A percentile compares a stretch with the other conserved stretches of the same genome.
Conservation (phyloP, 2,113 vertebrate genomes). For the Apteryx mantelli region DNA sequence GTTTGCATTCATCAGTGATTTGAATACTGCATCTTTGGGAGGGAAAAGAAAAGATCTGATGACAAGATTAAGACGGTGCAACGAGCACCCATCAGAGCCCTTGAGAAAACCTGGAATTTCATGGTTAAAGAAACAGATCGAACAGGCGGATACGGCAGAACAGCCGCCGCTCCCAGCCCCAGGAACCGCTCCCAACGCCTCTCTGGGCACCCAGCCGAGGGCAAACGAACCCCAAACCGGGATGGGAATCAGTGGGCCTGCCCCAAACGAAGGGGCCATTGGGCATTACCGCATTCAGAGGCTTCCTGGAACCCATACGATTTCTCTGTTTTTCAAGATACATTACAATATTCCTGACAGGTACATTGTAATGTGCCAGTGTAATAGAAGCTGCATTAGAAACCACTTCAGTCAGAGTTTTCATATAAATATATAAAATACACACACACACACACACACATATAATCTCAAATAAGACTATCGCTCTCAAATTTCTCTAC, state of each 20-base stretch:
- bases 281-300: fast-evolving
- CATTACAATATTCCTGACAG: not conserved
- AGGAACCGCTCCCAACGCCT: fast-evolving
- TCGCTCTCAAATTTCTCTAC: not conserved
- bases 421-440: not conserved
- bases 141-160: not conserved
- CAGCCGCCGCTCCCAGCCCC: fast-evolving
- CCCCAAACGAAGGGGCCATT: not conserved
- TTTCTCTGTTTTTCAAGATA: not conserved
- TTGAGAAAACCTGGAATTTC: not conserved
- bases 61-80: not conserved
- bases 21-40: not conserved
- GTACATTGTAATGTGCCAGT: fast-evolving
- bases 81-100: too few species aligned
- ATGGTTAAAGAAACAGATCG: too few species aligned
- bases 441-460: not conserved
- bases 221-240: not conserved
- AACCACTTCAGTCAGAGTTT: not conserved
- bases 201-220: not conserved
- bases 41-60: not conserved
- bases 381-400: not conserved
- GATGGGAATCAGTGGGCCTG: fast-evolving
- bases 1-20: fast-evolving
- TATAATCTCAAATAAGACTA: not conserved
- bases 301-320: fast-evolving